Evolutionary conservation across 1,140 invertebrate genomes (phyloP), one percentile per base, ranked within the genome.

Genomic region (Camponotus floridanus): DNA sequence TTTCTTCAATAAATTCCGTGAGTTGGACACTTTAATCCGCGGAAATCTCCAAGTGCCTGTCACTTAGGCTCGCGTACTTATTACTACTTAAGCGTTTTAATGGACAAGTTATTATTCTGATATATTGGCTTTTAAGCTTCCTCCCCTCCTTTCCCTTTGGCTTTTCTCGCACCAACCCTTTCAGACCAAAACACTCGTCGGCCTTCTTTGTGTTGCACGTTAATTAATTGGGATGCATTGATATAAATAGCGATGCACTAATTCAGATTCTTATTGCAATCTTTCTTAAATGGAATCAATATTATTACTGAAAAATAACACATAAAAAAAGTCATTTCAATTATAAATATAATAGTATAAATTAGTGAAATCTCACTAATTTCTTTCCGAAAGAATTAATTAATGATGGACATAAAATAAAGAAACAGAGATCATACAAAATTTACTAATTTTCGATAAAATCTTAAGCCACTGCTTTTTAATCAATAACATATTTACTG

Each of bases 91-190:
- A 94, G 92, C 91, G 91, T 94, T 93, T 94, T 94, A 94, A 94
- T 94, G 94, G 93, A 94, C 91, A 94, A 94, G 93, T 94, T 94
- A 92, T 93, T 94, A 94, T 93, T 94, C 91, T 94, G 91, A 94
- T 94, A 92, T 93, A 93, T 93, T 86, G 89, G 85, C 74, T 93
- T 93, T 93, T 93, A 92, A 92, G 90, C 90, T 71, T 36, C 57
- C 70, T 36, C 39, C 18, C 15, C 15, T 51, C 3, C 48, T 51
- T 6, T 6, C 48, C 48, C 48, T 18, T 51, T 21, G 33, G 15
- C 76, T 57, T 51, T 45, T 18, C 73, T 39, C 36, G 76, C 65
- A 81, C 18, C 76, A 33, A 79, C 59, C 21, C 36, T 18, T 3
- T 5, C 11, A 21, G 33, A 39, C 55, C 33, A 33, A 90, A 87